Evolutionary conservation across 2,888 invertebrate species (phyloP), one percentile per base, ranked within the genome.

Genomic region (Sphaeridia pumilis): DNA sequence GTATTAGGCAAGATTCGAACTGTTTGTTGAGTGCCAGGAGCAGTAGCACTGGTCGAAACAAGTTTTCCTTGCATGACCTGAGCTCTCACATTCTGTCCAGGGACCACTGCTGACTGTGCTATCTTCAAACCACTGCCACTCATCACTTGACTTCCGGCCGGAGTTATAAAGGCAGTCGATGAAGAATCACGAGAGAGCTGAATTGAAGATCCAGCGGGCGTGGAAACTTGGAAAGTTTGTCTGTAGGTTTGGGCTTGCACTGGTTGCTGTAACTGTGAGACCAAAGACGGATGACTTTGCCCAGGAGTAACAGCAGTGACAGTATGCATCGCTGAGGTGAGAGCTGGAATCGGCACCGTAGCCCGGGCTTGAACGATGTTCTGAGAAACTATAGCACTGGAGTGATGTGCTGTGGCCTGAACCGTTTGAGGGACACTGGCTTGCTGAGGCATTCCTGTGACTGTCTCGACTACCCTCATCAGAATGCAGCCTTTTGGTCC

Each of bases 401-500:
- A 5, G 17, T 17, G 17, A 14, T 14, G 4, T 17, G 38, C 5
- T 17, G 10, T 17, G 5, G 5, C 4, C 20, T 38, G 38, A 14
- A 5, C 5, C 27, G 4, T 25, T 20, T 5, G 7, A 27, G 4
- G 36, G 12, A 31, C 34, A 20, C 26, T 27, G 12, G 36, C 25
- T 17, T 25, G 48, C 50, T 52, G 52, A 21, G 27, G 20, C 27
- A 52, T 43, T n/a, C 61, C 61, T n/a, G 61, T 60, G 24, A 63
- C 61, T 0, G 93, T 93, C 70, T 95, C 94, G 38, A 95, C 92
- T 46, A 95, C 86, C 59, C 93, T 83, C 89, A 97, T 95, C 24
- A 93, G 80, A 49, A 94, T 89, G 67, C 95, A 88, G 0, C 95
- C 95, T 63, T 88, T 86, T 0, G 93, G 88, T 0, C 95, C 95